Base-by-base conservation (phyloP, 2,888 invertebrate genomes). In the Catotricha subobsoleta region DNA sequence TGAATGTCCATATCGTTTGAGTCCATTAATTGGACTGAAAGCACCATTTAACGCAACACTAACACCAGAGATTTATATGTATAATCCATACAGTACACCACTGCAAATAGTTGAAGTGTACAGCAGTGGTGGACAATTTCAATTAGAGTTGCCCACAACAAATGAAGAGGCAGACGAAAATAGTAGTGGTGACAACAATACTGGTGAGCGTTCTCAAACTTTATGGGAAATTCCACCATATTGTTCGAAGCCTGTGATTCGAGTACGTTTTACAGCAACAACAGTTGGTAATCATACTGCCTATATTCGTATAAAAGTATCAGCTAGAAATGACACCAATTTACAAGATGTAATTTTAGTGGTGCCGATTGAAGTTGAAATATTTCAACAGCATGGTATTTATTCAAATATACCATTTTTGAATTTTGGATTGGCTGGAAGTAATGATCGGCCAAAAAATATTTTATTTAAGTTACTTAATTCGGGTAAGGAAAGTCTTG, bases 151-250 rank as follows among this genome's bases (percentile, higher is more conserved):
- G 88, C 94, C 36, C 13, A 36, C 23, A 15, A 36, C 13, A 9
- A 23, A 33, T 44, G 59, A 54, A 29, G 82, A 81, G 39, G 78
- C 78, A 47, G 67, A 71, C 44, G 80, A 82, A 25, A 10, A 20
- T 6, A 10, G 10, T 25, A 10, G 10, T 25, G 25, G 10, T 25
- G 25, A 25, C 10, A 10, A 25, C 10, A 13, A 3, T 3, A 30
- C 19, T 4, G 19, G 19, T 19, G 80, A 82, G 56, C 88, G 83
- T 41, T 76, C 83, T 39, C 79, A 79, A 54, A 75, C 76, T 52
- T 65, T 87, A 51, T 92, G 94, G 94, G 76, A 82, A 59, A 81
- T 97, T 56, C 83, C 86, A 51, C 88, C 95, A 43, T 84, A 80
- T 62, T 74, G 81, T 57, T 74, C 82, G 34, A 87, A 86, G 60